phyloP scores from a whole-genome alignment of 2,113 vertebrate species.

The Osmerus eperlanus region DNA sequence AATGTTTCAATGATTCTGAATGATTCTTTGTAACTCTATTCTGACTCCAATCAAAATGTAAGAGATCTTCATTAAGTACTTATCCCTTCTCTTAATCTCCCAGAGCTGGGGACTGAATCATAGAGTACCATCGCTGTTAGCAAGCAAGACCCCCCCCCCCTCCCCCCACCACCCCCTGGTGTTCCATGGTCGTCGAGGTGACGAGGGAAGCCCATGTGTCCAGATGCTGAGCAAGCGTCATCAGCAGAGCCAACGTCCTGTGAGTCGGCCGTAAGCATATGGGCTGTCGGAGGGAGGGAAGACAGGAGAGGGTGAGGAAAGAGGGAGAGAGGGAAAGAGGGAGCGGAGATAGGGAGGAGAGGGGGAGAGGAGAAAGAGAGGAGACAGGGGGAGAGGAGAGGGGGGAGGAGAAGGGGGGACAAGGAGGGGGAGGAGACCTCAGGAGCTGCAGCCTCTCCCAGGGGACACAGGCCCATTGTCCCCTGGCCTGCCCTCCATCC shows the following conservation, averaged over 20 bases:
- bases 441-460: constrained; percentile 55
- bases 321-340: no score
- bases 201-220: constrained; percentile 66
- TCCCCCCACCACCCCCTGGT: constrained; percentile 38
- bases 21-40: constrained; percentile 10
- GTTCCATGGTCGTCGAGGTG: constrained; percentile 49
- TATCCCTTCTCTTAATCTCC: no score
- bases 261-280: constrained; percentile 71
- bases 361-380: no score
- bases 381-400: no score
- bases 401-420: no score
- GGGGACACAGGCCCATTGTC: constrained; percentile 64
- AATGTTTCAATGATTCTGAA: no score
- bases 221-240: constrained; percentile 79
- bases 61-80: no score
- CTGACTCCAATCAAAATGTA: constrained; percentile 23
- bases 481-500: constrained; percentile 61
- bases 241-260: constrained; percentile 58
- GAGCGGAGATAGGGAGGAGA: no score
- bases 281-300: constrained; percentile 48
- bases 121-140: constrained; percentile 53
- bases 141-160: constrained; percentile 52
- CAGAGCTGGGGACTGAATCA: no score
- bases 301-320: no score
- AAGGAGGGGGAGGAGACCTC: constrained; percentile 57